Base-by-base conservation (phyloP, 2,797 vertebrate species). In the Hipposideros larvatus region DNA sequence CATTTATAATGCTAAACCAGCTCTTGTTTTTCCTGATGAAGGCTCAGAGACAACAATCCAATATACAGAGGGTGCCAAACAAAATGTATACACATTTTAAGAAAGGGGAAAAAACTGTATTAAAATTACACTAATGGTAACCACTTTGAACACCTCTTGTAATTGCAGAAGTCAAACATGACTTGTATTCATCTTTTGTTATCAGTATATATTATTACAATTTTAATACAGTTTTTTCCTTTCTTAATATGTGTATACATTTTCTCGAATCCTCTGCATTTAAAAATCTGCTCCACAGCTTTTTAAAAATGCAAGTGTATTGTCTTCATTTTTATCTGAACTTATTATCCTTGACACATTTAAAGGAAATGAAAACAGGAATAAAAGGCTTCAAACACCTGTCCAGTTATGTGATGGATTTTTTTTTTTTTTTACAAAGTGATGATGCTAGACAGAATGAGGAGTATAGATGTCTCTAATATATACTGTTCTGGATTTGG, bases 331-430 rank as follows among this genome's bases (percentile, higher is more conserved):
- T 82, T 73, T n/a, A 68, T 73, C 68, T 75, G 34, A 78, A 87
- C 6, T 31, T 78, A 48, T 31, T 78, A 48, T 14, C 59, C 19
- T 87, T 90, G 97, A 98, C 96, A 97, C n/a, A 59, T 21, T 83
- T 94, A 41, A 95, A 96, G 85, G 87, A 95, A 96, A 96, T 96
- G 73, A 94, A 95, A 97, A 79, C 68, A 87, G 48, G 22, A 78
- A 97, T 95, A 98, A 98, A 98, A 96, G 96, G 37, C 13, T 92
- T 89, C 78, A 85, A 92, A 97, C 80, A 98, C 57, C 61, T 94
- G 87, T 80, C 5, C 63, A 59, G 96, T 98, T 95, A 94, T 82
- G 93, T 96, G 96, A 94, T 92, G 90, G 4, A 10, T 91, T 71
- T 22, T 43, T 68, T 46, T 77, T n/a, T 48, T 13, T 70, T 57